Base-by-base conservation (phyloP, 2,888 invertebrate species). In the Nomada fabriciana region DNA sequence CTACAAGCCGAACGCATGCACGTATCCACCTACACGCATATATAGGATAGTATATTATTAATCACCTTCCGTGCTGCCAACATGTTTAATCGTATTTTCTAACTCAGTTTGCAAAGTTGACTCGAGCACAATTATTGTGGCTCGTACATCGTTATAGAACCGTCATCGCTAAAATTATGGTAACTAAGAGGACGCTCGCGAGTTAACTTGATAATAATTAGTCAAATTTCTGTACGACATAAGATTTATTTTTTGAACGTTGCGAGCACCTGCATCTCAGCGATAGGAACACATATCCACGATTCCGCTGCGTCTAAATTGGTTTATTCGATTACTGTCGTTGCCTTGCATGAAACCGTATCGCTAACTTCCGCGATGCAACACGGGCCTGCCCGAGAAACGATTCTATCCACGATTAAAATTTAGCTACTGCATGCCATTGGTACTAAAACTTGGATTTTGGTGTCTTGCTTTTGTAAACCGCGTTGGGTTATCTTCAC, bases 151-250 rank as follows among this genome's bases (percentile, higher is more conserved):
- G 70, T 77, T 53, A 20, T 53, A n/a, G 7, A 20, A 42, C 59
- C 64, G 47, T 77, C 64, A 59, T 60, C 47, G 10, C n/a, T 25
- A 23, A 77, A 77, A 77, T 80, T 60, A 59, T 25, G 25, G 55
- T 25, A 72, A 76, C 64, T 57, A 42, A 18, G 15, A 20, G n/a
- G 15, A 65, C 60, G 73, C 23, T 36, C 23, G 11, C 25, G 42
- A 52, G 64, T 23, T 70, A 64, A 71, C 53, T 71, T 77, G 57
- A n/a, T 64, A 71, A 80, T 80, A 65, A 36, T 36, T 36, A 60
- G 60, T 20, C 15, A 60, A 55, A 77, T 70, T 77, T 70, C 7
- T 10, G 36, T 55, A n/a, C 13, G 36, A 65, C 4, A 18, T 1
- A 3, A 10, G 42, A 13, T 29, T 47, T n/a, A n/a, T 18, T 67